Percentiles rank a stretch among this genome's conserved stretches.
Evolutionary conservation across 2,797 vertebrate species (phyloP).

Genomic region (Tympanoctomys barrerae): DNA sequence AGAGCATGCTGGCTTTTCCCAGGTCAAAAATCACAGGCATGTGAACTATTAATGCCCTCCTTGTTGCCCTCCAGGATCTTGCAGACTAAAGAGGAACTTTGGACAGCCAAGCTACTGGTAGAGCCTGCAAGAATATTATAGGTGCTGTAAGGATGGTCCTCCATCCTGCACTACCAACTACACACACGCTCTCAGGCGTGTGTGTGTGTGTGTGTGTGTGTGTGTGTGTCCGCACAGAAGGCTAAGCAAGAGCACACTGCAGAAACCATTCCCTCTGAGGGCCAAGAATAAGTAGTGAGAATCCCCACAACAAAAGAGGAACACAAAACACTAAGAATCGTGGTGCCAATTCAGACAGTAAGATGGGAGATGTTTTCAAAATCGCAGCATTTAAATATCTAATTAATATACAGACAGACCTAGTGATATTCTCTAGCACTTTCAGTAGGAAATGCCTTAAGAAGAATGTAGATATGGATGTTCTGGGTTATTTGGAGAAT

Average conservation of each 20-base stretch:
- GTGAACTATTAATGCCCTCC: background rate
- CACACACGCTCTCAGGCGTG: background rate
- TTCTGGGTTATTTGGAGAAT: constrained; percentile 81
- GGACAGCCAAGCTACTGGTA: background rate
- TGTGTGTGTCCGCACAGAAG: background rate
- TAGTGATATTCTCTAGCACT: constrained; percentile 57
- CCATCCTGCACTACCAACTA: background rate
- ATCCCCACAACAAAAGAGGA: constrained; percentile 43
- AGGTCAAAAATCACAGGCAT: background rate
- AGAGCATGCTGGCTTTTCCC: background rate
- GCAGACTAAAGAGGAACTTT: background rate
- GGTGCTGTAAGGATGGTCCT: background rate
- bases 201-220: too few relatives aligned
- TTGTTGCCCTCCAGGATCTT: background rate
- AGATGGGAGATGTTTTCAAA: constrained; percentile 72
- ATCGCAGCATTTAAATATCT: constrained; percentile 75
- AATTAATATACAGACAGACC: constrained; percentile 81
- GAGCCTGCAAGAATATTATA: background rate
- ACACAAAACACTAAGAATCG: constrained; percentile 65
- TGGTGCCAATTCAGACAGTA: constrained; percentile 56
- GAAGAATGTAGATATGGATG: constrained; percentile 78
- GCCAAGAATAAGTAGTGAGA: constrained; percentile 47
- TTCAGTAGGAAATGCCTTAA: constrained; percentile 80
- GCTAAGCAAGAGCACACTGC: background rate
- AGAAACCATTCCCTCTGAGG: background rate